Percentiles rank a stretch among this genome's conserved stretches.
Evolutionary conservation across 2,113 vertebrate genomes (phyloP).

Genomic region (Zingel zingel): DNA sequence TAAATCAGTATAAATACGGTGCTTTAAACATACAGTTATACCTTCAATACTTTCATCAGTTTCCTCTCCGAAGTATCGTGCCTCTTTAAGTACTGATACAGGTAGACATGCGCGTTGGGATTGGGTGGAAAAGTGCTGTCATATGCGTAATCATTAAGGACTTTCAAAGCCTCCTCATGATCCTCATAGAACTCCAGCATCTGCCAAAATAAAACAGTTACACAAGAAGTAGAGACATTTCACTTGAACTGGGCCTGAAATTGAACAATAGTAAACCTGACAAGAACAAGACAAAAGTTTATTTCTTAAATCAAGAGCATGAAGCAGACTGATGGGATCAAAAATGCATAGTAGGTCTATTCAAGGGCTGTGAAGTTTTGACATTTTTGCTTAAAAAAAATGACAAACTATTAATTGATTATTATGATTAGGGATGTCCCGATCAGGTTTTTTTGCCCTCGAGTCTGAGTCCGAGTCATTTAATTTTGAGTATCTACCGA

Average conservation of each 20-base stretch:
- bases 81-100: conserved; percentile 89
- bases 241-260: neutral
- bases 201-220: conserved; percentile 72
- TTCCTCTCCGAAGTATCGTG: conserved; percentile 78
- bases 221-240: neutral
- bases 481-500: too few species aligned
- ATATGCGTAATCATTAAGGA: conserved; percentile 91
- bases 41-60: conserved; percentile 87
- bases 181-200: conserved; percentile 92
- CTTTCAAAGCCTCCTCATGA: conserved; percentile 79
- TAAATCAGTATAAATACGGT: neutral
- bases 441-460: too few species aligned
- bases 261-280: neutral
- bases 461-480: too few species aligned
- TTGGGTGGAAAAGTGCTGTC: conserved; percentile 90
- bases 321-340: neutral
- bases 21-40: conserved; percentile 50
- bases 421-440: too few species aligned
- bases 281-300: neutral
- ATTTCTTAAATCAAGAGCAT: neutral
- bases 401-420: neutral
- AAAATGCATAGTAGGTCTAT: neutral
- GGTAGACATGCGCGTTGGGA: conserved; percentile 93
- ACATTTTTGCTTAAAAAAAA: neutral
- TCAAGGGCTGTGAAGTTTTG: neutral